Evolutionary conservation across 2,888 invertebrate species (phyloP).

Genomic region (Chaetogeoica ovagalla): DNA sequence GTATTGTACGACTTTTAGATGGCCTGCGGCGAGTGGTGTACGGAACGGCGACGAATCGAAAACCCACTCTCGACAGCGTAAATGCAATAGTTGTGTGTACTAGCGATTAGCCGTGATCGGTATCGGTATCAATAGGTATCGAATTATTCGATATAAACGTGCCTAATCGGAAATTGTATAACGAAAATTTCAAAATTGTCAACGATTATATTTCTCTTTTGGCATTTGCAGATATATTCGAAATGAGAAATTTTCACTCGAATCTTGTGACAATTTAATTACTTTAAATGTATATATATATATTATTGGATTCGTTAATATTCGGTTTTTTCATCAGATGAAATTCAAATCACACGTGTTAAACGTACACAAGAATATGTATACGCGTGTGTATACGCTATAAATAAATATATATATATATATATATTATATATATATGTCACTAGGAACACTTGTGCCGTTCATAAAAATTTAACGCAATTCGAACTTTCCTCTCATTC

Average conservation of each 20-base stretch:
- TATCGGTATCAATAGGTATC: no score
- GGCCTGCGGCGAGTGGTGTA: no score
- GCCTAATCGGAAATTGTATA: no score
- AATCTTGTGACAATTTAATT: no score
- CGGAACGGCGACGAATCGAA: not conserved
- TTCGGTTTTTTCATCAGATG: not conserved
- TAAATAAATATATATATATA: not conserved
- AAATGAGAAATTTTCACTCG: no score
- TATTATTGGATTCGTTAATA: no score
- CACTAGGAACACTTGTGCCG: not conserved
- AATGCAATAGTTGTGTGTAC: constrained; percentile 47
- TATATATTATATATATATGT: not conserved
- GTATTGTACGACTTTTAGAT: no score
- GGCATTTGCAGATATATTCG: no score
- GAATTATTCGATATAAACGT: no score
- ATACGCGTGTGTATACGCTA: not conserved
- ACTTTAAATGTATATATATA: no score
- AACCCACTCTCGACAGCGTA: not conserved
- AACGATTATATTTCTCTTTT: no score
- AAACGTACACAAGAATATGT: not conserved
- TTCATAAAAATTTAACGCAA: not conserved
- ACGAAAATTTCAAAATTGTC: no score
- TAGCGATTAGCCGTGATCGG: constrained; percentile 20
- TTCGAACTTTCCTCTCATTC: not conserved
- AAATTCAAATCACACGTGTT: not conserved